phyloP scores from a whole-genome alignment of 2,888 invertebrate species.

The Ctena decussata region DNA sequence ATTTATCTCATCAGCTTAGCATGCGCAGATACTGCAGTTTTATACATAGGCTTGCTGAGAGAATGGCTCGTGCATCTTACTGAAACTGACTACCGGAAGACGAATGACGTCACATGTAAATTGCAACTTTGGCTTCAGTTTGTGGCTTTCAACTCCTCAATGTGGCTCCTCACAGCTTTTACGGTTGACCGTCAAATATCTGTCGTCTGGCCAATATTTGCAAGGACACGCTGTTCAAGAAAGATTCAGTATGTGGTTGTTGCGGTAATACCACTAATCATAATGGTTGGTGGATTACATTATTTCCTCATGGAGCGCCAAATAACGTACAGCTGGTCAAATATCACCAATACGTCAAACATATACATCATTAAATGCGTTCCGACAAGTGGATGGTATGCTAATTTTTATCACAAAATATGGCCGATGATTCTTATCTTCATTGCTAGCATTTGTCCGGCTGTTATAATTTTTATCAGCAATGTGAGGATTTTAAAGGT shows the following conservation, averaged over 20 bases:
- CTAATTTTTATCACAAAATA: constrained; percentile 3
- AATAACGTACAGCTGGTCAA: background rate
- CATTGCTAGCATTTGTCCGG: background rate
- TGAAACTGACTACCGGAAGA: background rate
- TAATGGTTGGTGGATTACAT: background rate
- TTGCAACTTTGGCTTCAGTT: constrained; percentile 19
- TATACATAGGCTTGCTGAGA: constrained; percentile 4
- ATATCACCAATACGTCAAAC: background rate
- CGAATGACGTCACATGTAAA: background rate
- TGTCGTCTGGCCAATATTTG: background rate
- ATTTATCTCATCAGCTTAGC: background rate
- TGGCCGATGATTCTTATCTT: background rate
- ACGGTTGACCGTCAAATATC: background rate
- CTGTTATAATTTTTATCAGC: background rate
- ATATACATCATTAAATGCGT: background rate
- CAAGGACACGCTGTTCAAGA: background rate
- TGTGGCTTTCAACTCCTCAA: background rate
- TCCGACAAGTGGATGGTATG: background rate
- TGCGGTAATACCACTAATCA: background rate
- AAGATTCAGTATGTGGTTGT: background rate
- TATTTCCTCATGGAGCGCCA: background rate
- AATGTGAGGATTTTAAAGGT: background rate
- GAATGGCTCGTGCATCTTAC: constrained; percentile 13
- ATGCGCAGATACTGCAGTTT: background rate
- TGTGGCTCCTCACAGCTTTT: constrained; percentile 12